Evolutionary conservation across 2,888 invertebrate species (phyloP), one percentile per base, ranked within the genome.

Genomic region (Nomada fucata): DNA sequence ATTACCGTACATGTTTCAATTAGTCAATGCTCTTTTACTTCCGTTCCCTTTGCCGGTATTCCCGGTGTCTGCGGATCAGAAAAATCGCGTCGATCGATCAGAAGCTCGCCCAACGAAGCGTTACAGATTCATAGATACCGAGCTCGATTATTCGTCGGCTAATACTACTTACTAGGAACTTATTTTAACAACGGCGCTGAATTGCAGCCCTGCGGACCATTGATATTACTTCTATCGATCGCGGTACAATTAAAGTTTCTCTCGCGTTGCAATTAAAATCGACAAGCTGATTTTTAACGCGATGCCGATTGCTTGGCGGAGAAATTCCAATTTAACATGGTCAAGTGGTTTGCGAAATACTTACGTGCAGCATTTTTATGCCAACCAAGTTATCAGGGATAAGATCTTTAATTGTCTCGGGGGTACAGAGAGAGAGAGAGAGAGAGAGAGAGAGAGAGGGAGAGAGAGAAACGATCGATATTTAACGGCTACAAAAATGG

Each of bases 341-440:
- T 13, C 44, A 63, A 73, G 68, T 63, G 73, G 63, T 65, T 55
- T 23, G 63, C 57, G 63, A 68, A 80, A 73, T 50, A 55, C 64
- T 67, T 67, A 55, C 47, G 53, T 44, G 44, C 42, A 59, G 52
- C 50, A 52, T 68, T 71, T 75, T 82, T 68, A 69, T 36, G 74
- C 55, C 70, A 55, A 4, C n/a, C 26, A 15, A 71, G 67, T 80
- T 67, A 63, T 59, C 71, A 52, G 15, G 23, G 64, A 64, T 63
- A 76, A 76, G 73, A 68, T 76, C 76, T 65, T 86, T 84, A 84
- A 86, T 86, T 81, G 78, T 76, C 63, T 64, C 61, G 18, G 15
- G 11, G 70, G 20, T 10, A 18, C 7, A 67, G 63, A 55, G 63
- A 15, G 42, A 29, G 61, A 20, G 11, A n/a, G 53, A 47, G 59